Conservation (phyloP, 2,888 invertebrate genomes). For the Cepaea hortensis region DNA sequence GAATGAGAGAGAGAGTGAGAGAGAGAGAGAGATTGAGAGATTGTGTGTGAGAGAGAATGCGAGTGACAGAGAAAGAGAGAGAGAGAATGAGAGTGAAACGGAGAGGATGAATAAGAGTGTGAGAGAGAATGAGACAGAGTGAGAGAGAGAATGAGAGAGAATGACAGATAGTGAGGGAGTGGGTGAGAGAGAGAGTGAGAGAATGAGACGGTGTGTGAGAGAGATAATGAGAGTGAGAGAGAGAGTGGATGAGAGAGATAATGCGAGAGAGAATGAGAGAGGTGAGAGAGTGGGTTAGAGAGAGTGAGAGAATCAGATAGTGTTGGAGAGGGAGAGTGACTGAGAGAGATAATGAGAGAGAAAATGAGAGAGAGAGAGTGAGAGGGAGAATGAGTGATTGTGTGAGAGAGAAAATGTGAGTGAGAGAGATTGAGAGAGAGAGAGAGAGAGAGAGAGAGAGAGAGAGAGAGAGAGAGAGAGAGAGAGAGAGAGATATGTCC, state of each 20-base stretch:
- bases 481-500: not conserved
- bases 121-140: not conserved
- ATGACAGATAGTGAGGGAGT: no score
- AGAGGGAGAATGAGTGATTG: not conserved
- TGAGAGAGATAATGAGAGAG: not conserved
- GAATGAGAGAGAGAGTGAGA: no score
- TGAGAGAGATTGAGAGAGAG: no score
- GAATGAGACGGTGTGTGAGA: not conserved
- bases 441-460: no score
- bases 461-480: not conserved
- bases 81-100: not conserved
- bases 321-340: no score
- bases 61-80: slow-evolving; percentile 11
- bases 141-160: not conserved
- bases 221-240: no score
- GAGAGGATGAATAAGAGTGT: no score
- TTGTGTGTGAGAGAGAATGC: no score
- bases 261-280: not conserved
- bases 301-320: no score
- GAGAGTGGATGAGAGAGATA: not conserved
- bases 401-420: not conserved
- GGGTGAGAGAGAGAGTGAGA: not conserved
- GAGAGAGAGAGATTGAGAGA: not conserved
- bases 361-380: not conserved
- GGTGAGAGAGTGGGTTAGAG: no score